Base-by-base conservation (phyloP, 2,888 invertebrate species). In the Petrolisthes cinctipes region DNA sequence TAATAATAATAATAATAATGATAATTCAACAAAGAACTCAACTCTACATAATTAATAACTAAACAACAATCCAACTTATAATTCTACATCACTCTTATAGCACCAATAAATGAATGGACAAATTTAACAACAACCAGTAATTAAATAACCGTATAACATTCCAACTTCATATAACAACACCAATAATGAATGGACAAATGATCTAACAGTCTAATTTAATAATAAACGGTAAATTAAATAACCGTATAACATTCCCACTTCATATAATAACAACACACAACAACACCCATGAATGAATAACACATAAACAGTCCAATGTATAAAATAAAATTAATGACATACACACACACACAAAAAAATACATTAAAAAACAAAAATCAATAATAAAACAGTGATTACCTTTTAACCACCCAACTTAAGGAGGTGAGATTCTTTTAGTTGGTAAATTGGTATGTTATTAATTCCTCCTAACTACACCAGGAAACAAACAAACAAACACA, bases 401-500 rank as follows among this genome's bases (percentile, higher is more conserved):
- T n/a, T n/a, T n/a, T n/a, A n/a, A n/a, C n/a, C n/a, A n/a, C n/a
- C n/a, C n/a, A n/a, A n/a, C n/a, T n/a, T n/a, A 37, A 37, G 37
- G 37, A 1, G 37, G 37, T 37, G 37, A n/a, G n/a, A n/a, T n/a
- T n/a, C n/a, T n/a, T n/a, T n/a, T n/a, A n/a, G n/a, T n/a, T n/a
- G n/a, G n/a, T n/a, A n/a, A n/a, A n/a, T n/a, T n/a, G n/a, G n/a
- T n/a, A n/a, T n/a, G n/a, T n/a, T n/a, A n/a, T n/a, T n/a, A n/a
- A n/a, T n/a, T n/a, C n/a, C n/a, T n/a, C n/a, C n/a, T n/a, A n/a
- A n/a, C n/a, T n/a, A n/a, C n/a, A n/a, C n/a, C n/a, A n/a, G n/a
- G n/a, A n/a, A n/a, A n/a, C n/a, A n/a, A n/a, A n/a, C 75, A 61
- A 76, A 79, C 37, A 23, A 37, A 76, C 37, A 76, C 37, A 76